Evolutionary conservation across 2,888 invertebrate genomes (phyloP).

Genomic region (Spisula subtruncata): DNA sequence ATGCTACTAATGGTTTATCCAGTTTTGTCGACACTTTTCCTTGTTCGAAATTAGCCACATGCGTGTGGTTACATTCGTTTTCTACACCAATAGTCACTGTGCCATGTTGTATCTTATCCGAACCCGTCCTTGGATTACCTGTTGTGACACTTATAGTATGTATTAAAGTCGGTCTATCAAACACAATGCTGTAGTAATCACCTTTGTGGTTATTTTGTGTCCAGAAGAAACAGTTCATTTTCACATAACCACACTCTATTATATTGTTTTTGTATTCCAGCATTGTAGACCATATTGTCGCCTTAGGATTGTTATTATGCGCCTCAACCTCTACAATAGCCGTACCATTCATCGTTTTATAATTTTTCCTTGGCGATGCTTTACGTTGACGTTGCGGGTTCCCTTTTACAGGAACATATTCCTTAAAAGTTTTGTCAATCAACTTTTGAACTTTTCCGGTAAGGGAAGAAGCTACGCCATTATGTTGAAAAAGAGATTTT

Average conservation of each 20-base stretch:
- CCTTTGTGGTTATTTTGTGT: background rate
- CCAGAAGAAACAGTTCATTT: background rate
- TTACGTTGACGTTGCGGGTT: background rate
- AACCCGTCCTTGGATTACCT: background rate
- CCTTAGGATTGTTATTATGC: background rate
- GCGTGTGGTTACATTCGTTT: background rate
- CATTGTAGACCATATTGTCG: background rate
- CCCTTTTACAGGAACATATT: background rate
- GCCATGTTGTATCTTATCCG: background rate
- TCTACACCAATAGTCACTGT: slow-evolving; percentile 27
- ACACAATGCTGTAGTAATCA: slow-evolving; percentile 19
- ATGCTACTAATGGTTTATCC: background rate
- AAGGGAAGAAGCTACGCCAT: slow-evolving; percentile 55
- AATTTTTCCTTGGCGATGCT: background rate
- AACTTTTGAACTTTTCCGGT: slow-evolving; percentile 47
- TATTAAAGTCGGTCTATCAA: background rate
- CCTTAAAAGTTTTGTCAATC: slow-evolving; percentile 24
- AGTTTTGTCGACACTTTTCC: background rate
- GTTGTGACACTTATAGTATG: background rate
- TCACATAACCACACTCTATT: background rate
- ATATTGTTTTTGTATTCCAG: background rate
- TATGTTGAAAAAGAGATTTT: slow-evolving; percentile 61
- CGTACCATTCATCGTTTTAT: background rate
- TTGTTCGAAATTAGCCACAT: background rate
- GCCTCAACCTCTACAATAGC: background rate